Evolutionary conservation across 2,113 vertebrate species (phyloP).

Genomic region (Hepsetus odoe): DNA sequence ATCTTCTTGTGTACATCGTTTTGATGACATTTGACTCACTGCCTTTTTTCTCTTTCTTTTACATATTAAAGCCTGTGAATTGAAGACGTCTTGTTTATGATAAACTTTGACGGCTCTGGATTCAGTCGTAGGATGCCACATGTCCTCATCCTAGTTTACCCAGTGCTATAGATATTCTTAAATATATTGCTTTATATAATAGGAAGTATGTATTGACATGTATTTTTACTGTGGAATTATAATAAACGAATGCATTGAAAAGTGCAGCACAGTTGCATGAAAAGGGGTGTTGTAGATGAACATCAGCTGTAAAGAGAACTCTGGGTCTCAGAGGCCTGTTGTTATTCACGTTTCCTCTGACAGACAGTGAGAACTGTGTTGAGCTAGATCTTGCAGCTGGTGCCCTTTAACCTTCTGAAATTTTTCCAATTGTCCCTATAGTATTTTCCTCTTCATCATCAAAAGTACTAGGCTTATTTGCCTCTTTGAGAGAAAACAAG

Average conservation of each 20-base stretch:
- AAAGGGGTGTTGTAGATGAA: not conserved
- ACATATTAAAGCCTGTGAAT: not conserved
- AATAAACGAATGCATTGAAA: not conserved
- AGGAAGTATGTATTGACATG: constrained; percentile 1
- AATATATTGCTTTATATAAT: not conserved
- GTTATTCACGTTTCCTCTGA: not conserved
- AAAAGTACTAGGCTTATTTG: not conserved
- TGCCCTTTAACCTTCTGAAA: constrained; percentile 37
- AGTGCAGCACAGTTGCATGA: not conserved
- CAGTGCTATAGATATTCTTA: constrained; percentile 17
- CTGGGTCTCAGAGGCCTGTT: not conserved
- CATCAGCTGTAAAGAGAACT: constrained; percentile 8
- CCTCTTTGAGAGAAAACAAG: not conserved
- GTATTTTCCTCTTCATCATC: not conserved
- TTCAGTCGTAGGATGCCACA: constrained; percentile 4
- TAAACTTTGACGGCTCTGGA: not conserved
- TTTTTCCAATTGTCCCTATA: not conserved
- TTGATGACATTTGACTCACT: not conserved
- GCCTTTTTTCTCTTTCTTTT: not conserved
- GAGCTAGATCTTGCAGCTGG: constrained; percentile 36
- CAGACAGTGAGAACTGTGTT: constrained; percentile 25
- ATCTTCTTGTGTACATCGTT: not conserved
- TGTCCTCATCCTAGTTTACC: not conserved
- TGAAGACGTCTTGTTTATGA: constrained; percentile 10
- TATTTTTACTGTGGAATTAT: not conserved